These are phyloP conservation scores for Bos javanicus DNA, from an alignment of 2,113 vertebrate species.

Conservation along the genomic window DNA sequence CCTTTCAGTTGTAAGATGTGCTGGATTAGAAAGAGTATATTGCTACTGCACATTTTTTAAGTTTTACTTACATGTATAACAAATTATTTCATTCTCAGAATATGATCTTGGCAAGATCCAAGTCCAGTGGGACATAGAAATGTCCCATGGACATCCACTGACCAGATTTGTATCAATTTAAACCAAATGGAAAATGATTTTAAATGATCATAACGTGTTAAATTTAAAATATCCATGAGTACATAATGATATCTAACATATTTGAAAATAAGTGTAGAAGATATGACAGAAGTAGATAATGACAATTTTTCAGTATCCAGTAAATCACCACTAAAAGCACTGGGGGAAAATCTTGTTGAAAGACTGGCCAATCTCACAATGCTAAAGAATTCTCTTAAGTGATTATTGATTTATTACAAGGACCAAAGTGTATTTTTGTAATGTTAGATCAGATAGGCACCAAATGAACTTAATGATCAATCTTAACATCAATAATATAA, in stretches of 20 bases:
- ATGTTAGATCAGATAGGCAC: background rate
- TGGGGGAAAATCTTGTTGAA: background rate
- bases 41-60: background rate
- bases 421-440: background rate
- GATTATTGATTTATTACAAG: background rate
- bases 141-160: too few relatives aligned
- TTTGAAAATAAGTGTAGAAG: too few relatives aligned
- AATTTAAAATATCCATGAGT: too few relatives aligned
- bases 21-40: background rate
- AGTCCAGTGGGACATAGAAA: too few relatives aligned
- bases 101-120: too few relatives aligned
- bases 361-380: background rate
- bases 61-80: background rate
- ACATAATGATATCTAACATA: too few relatives aligned
- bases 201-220: too few relatives aligned
- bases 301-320: background rate
- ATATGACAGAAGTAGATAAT: background rate
- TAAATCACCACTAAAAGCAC: background rate
- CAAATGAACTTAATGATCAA: background rate
- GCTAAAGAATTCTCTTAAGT: background rate
- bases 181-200: too few relatives aligned
- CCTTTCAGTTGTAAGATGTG: background rate
- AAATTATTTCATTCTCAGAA: background rate
- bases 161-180: too few relatives aligned
- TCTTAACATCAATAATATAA: background rate